Percentiles rank a stretch among this genome's conserved stretches.
Conservation (phyloP, 2,797 vertebrate genomes). For the Coregonus sp. region DNA sequence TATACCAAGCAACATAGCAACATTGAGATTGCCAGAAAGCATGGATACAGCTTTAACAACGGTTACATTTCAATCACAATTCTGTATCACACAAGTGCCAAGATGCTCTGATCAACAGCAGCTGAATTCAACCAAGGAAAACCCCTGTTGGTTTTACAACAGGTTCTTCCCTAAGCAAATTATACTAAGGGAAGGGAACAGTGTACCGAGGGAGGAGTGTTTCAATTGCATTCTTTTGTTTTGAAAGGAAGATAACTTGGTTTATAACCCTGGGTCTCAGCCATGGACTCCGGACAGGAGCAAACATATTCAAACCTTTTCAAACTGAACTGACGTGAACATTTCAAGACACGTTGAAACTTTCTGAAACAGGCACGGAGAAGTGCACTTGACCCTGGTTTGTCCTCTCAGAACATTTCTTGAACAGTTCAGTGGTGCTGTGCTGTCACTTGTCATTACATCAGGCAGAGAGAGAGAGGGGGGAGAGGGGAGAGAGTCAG, state of each 20-base stretch:
- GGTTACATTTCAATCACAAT: background rate
- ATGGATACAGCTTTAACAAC: background rate
- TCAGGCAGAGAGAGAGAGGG: conserved; percentile 37
- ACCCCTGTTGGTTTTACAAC: background rate
- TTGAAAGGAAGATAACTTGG: background rate
- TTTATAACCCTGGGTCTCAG: background rate
- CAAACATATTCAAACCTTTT: background rate
- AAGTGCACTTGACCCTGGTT: conserved; percentile 65
- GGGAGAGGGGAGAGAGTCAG: conserved; percentile 14
- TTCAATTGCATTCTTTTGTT: background rate
- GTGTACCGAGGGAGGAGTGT: background rate
- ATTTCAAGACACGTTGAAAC: background rate
- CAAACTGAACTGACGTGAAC: conserved; percentile 12
- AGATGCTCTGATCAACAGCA: background rate
- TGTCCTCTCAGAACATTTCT: conserved; percentile 67
- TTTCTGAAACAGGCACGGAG: background rate
- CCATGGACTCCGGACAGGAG: background rate
- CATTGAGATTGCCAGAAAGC: background rate
- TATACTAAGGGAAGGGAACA: too few relatives aligned
- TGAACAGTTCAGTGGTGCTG: conserved; percentile 66
- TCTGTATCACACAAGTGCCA: background rate
- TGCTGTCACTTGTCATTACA: conserved; percentile 72
- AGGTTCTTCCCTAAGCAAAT: background rate
- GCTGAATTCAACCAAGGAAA: background rate
- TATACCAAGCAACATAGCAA: background rate